Conservation (phyloP, 2,797 vertebrate species). For the Takifugu rubripes region DNA sequence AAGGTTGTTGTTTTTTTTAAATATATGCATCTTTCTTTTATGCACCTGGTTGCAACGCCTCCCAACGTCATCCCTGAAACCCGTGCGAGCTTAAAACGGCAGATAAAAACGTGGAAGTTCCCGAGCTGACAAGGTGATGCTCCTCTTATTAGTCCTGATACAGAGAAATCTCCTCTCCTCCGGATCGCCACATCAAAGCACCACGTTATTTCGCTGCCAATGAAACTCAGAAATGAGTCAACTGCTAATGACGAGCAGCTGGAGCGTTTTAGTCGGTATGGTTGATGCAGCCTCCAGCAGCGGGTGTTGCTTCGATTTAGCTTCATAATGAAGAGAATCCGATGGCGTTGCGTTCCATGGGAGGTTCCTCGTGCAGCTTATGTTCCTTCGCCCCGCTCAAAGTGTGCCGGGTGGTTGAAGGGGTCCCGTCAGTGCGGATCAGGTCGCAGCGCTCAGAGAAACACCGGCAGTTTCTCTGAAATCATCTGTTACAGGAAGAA, state of each 20-base stretch:
- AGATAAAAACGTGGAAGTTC: too few relatives aligned
- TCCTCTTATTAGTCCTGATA: conserved; percentile 46
- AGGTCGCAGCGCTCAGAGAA: conserved; percentile 63
- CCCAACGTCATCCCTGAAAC: conserved; percentile 22
- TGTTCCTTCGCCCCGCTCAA: conserved; percentile 51
- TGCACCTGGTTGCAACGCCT: conserved; percentile 25
- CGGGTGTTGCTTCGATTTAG: neutral
- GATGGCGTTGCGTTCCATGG: conserved; percentile 7
- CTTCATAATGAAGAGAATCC: neutral
- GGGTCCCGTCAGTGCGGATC: conserved; percentile 44
- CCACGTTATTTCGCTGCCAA: conserved; percentile 42
- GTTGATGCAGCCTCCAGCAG: conserved; percentile 32
- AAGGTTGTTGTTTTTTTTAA: conserved; percentile 7
- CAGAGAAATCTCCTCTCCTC: conserved; percentile 34
- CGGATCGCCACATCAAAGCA: conserved; percentile 75
- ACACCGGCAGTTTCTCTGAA: conserved; percentile 68
- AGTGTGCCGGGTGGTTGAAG: conserved; percentile 50
- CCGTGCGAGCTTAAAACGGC: neutral
- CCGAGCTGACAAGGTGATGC: conserved; percentile 22
- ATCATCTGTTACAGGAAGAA: too few relatives aligned
- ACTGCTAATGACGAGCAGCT: conserved; percentile 41
- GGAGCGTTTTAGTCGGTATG: conserved; percentile 30
- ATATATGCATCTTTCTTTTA: conserved; percentile 9
- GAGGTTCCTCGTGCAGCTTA: conserved; percentile 35
- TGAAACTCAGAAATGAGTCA: conserved; percentile 73